Base-by-base conservation (phyloP, 2,888 invertebrate genomes). In the Spilarctia lutea region DNA sequence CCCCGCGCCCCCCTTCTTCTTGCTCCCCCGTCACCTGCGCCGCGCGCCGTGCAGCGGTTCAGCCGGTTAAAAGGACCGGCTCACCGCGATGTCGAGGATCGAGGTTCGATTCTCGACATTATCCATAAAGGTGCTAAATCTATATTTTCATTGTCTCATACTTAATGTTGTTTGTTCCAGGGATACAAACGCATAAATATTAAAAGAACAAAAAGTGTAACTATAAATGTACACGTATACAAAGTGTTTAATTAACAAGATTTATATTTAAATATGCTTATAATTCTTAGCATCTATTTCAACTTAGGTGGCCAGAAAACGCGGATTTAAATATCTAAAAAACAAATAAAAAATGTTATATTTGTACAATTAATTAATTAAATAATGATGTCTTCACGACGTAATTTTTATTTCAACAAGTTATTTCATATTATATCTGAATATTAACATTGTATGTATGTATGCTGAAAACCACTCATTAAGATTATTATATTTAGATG, bases 101-200 rank as follows among this genome's bases (percentile, higher is more conserved):
- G 3, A 33, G 33, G 33, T 33, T 33, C 33, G 33, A 33, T 33
- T 33, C 33, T 33, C 33, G 13, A 60, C 27, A 3, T n/a, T 27
- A n/a, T 60, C n/a, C 3, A 60, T 10, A 27, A 60, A 27, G 48
- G 20, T 20, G 48, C 20, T 27, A 27, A 13, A 48, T 48, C 20
- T 48, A 48, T 18, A 18, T 48, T 20, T 6, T 24, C 1, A 52
- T n/a, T 56, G 27, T n/a, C 13, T 30, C 3, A 45, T 65, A 27
- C 30, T 20, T 27, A 39, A 39, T 39, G 30, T 60, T 42, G 27
- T 1, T 48, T 69, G n/a, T 74, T 70, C 10, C 66, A 74, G 73
- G 65, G 27, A 45, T 60, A 8, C 65, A 71, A 48, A 60, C 63
- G 20, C 71, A 71, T 68, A 45, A 67, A 11, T 67, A 63, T 33